Conservation (phyloP, 2,113 vertebrate species). For the Elachura formosa region DNA sequence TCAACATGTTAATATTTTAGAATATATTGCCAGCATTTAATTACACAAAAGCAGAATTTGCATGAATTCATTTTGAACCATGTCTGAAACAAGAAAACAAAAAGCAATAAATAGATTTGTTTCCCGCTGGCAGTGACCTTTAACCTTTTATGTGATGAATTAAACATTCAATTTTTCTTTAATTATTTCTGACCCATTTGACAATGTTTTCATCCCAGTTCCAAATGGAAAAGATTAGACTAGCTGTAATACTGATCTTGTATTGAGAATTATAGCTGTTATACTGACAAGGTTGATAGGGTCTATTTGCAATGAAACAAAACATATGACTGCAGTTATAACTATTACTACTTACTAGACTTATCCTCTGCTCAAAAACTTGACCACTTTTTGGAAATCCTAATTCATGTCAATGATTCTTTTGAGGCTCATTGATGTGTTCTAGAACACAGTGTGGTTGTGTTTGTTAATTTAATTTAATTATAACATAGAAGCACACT, state of each 20-base stretch:
- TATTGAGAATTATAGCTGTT: not conserved
- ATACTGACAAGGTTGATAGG: not conserved
- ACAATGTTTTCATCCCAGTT: not conserved
- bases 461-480: constrained; percentile 23
- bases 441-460: not conserved
- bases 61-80: not conserved
- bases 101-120: not conserved
- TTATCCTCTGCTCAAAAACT: not conserved
- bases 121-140: not conserved
- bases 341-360: not conserved
- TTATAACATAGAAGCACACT: not conserved
- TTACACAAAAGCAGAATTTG: not conserved
- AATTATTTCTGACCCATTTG: not conserved
- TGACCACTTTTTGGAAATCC: not conserved
- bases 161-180: constrained; percentile 7
- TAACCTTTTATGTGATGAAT: not conserved
- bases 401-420: not conserved
- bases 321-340: not conserved
- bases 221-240: not conserved
- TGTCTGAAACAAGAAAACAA: not conserved
- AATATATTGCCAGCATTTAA: not conserved
- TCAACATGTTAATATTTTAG: not conserved
- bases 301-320: not conserved
- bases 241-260: not conserved
- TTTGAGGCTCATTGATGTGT: not conserved